Base-by-base conservation (phyloP, 2,797 vertebrate genomes). In the Rhinichthys osculus region DNA sequence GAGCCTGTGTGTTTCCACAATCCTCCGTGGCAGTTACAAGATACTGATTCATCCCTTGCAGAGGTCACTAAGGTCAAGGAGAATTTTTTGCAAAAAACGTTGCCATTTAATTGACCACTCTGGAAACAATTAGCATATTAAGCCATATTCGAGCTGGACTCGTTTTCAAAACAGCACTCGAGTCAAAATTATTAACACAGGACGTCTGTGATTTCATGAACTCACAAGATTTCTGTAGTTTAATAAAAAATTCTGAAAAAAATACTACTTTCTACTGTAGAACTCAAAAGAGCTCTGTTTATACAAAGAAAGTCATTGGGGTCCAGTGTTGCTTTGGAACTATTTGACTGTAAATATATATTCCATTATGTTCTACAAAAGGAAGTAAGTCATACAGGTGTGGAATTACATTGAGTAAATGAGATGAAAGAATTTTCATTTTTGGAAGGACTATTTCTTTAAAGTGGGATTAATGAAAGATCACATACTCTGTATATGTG, bases 31-130 rank as follows among this genome's bases (percentile, higher is more conserved):
- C 44, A 71, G 84, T 90, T 79, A 90, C 91, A 91, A 87, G 89
- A 92, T 87, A 88, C 91, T 84, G 92, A 93, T 90, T 91, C 88
- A 91, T 87, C 82, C 87, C 90, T 42, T 76, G 72, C 54, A 79
- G 67, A 35, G 81, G 83, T 76, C 80, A 87, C 57, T 33, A 66
- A 66, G 57, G 30, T 50, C 11, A 40, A 85, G 71, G 42, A 62
- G 80, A 23, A 16, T 21, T 8, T 80, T 35, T 23, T 40, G 27
- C 27, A 47, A 19, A 66, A 27, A 64, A 11, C 7, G 0, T 10
- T 10, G 9, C 42, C 17, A 67, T 16, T 27, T 16, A 42, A 17
- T 17, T 35, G 35, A 38, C 35, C 14, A 38, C 30, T 57, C 50
- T 23, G 72, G 33, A 76, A 76, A 76, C 1, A 23, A 77, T 5